These are phyloP conservation scores for Rhinichthys klamathensis DNA, from an alignment of 2,113 vertebrate genomes.

Conservation along the genomic window DNA sequence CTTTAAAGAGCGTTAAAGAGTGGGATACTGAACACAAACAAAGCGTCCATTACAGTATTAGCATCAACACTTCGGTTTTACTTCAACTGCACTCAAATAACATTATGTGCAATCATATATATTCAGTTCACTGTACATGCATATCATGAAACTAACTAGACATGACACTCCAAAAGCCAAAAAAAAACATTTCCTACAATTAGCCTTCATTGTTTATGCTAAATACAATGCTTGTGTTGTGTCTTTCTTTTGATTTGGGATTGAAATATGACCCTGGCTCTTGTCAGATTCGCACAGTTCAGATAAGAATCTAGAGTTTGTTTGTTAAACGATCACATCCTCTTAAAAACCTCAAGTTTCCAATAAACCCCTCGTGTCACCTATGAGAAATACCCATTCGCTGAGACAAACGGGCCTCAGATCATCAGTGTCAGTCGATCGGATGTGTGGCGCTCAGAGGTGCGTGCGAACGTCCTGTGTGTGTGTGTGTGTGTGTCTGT, in stretches of 20 bases:
- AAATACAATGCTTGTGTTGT: too few relatives aligned
- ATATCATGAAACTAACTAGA: neutral
- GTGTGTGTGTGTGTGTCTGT: neutral
- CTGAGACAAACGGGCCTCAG: too few relatives aligned
- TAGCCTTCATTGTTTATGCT: neutral
- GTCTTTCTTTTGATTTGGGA: too few relatives aligned
- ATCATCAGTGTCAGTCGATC: neutral
- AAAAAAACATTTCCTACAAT: neutral
- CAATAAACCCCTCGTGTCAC: neutral
- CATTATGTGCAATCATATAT: neutral
- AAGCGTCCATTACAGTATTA: neutral
- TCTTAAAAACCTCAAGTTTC: neutral
- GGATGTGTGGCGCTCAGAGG: neutral
- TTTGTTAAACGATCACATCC: neutral
- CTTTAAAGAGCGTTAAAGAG: too few relatives aligned
- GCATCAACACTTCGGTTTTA: neutral
- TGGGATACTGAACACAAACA: neutral
- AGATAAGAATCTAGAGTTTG: neutral
- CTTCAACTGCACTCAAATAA: neutral
- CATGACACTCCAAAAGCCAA: neutral
- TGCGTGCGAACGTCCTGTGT: neutral
- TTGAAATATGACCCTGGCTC: too few relatives aligned
- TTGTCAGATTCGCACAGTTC: neutral
- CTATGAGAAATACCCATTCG: neutral
- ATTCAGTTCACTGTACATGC: neutral